phyloP scores from a whole-genome alignment of 2,113 vertebrate genomes.

The Ophthalmolycus amberensis region DNA sequence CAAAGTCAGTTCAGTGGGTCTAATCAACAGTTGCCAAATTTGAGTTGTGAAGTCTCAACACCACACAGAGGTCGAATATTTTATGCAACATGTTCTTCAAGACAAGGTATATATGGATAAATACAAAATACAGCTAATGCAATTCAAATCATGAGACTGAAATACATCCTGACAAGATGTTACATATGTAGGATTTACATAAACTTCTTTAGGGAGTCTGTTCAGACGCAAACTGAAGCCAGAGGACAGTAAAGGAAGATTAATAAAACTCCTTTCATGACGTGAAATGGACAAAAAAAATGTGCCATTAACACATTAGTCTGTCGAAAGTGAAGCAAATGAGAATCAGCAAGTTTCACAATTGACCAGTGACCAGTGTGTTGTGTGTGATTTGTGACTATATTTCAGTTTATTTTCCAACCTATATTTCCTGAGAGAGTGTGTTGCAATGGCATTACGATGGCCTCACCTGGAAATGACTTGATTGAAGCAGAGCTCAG shows the following conservation, averaged over 20 bases:
- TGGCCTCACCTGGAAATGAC: conserved; percentile 74
- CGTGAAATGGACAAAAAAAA: not conserved
- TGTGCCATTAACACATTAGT: not conserved
- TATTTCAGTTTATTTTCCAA: not conserved
- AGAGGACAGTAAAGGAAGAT: not conserved
- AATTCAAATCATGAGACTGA: not conserved
- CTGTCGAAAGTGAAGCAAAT: not conserved
- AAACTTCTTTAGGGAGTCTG: not conserved
- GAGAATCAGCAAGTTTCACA: not conserved
- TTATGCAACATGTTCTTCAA: not conserved
- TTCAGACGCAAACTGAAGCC: not conserved
- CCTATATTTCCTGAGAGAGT: not conserved
- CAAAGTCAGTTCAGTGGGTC: not conserved
- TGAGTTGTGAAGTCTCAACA: not conserved
- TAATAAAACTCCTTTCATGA: not conserved
- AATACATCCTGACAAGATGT: not conserved
- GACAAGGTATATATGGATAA: not conserved
- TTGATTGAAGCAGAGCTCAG: conserved; percentile 79
- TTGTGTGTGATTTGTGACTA: not conserved
- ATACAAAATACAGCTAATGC: not conserved
- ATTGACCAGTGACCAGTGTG: not conserved
- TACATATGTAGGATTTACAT: not conserved
- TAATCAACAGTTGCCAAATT: not conserved
- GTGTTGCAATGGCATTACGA: not conserved
- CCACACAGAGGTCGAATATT: not conserved